Evolutionary conservation across 2,113 vertebrate species (phyloP), one percentile per base, ranked within the genome.

Genomic region (Podocnemis expansa): DNA sequence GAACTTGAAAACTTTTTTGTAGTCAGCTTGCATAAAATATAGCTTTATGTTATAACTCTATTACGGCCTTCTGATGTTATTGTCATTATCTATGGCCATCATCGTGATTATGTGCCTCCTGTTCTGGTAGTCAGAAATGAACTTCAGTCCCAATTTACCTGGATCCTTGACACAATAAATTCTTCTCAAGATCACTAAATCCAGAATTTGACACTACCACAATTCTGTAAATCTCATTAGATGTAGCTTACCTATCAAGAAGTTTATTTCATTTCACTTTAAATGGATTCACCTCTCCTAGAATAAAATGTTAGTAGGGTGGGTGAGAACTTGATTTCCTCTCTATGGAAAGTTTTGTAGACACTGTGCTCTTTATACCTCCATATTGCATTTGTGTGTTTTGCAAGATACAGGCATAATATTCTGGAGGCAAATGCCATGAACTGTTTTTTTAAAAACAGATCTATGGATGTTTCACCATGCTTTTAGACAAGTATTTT

Each of bases 301-400:
- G 3, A 70, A 79, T 6, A 86, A 75, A 83, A 5, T 45, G 4
- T 41, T 78, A 43, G 60, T 2, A 41, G 1, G 0, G 0, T 43
- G 38, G 76, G n/a, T n/a, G 16, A 67, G 85, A 93, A 81, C 81
- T 41, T 49, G 56, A 56, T 73, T 45, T 24, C 24, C 24, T 70
- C 43, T 41, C 14, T 85, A 29, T 83, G 92, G 75, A 56, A 10
- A 2, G 45, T 41, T 29, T 21, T 2, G 1, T 29, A 51, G 58
- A 25, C 82, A 95, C 27, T 58, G 52, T 29, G 29, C 19, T 89
- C 91, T 96, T 94, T 93, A 78, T 91, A 91, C 93, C 92, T 97
- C 47, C 9, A 5, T 84, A 81, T 56, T 79, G 78, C 27, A 79
- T 86, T 82, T 70, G 41, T 92, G 76, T 1, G 2, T 55, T 79